These are phyloP conservation scores for Anser brachyrhynchus DNA, from an alignment of 2,113 vertebrate species.

Conservation along the genomic window DNA sequence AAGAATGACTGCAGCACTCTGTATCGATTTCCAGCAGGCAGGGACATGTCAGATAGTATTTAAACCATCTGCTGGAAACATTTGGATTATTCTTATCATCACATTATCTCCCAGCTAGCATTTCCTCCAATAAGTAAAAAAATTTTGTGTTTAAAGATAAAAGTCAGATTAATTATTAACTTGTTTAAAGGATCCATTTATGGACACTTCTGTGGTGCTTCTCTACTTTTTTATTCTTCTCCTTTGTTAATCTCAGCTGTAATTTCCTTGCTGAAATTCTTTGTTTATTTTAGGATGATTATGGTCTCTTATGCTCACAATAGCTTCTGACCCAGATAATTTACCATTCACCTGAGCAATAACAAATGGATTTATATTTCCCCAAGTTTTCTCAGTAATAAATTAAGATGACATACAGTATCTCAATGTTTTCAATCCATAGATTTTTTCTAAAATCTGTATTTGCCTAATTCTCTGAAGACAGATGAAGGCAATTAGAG, in stretches of 20 bases:
- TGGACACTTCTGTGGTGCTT: neutral
- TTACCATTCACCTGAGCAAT: neutral
- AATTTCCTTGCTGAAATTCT: slow-evolving; percentile 22
- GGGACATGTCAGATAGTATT: slow-evolving; percentile 19
- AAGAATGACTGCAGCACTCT: neutral
- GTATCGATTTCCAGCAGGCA: slow-evolving; percentile 27
- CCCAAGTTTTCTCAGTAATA: neutral
- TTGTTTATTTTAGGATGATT: slow-evolving; percentile 10
- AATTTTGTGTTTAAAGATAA: neutral
- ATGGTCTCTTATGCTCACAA: neutral
- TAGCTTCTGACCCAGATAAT: neutral
- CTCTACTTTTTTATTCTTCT: neutral
- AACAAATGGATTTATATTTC: neutral
- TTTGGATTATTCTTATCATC: slow-evolving; percentile 27
- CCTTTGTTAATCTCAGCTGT: neutral
- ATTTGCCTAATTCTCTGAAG: neutral
- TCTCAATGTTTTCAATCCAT: neutral
- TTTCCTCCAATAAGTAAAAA: slow-evolving; percentile 37
- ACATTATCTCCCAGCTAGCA: slow-evolving; percentile 38
- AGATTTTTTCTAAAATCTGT: neutral
- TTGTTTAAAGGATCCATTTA: neutral
- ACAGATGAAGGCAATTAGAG: neutral
- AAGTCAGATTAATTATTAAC: slow-evolving; percentile 23
- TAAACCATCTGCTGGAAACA: slow-evolving; percentile 22
- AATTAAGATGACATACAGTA: neutral